Conservation (phyloP, 2,113 vertebrate genomes). For the Spermophilus dauricus region DNA sequence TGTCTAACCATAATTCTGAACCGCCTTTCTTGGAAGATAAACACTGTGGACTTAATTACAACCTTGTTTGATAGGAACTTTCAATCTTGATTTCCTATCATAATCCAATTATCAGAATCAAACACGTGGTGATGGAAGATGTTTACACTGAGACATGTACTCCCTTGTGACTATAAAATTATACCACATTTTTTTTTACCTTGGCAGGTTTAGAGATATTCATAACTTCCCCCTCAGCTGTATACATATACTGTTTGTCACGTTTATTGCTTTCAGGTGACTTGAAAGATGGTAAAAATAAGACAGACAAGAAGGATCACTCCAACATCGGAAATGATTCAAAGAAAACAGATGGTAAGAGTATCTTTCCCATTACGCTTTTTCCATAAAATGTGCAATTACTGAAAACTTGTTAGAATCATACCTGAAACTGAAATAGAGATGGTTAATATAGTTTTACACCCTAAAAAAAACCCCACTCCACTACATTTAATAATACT, state of each 20-base stretch:
- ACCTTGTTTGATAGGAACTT: neutral
- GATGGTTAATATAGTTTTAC: slow-evolving; percentile 19
- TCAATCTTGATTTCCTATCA: slow-evolving; percentile 40
- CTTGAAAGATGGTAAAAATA: slow-evolving; percentile 87
- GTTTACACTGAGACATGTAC: neutral
- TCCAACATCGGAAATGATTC: slow-evolving; percentile 81
- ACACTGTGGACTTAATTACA: neutral
- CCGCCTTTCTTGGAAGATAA: neutral
- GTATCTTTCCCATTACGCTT: slow-evolving; percentile 62
- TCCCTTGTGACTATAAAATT: slow-evolving; percentile 45
- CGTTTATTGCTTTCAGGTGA: slow-evolving; percentile 88
- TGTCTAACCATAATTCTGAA: neutral
- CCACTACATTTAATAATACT: slow-evolving; percentile 46
- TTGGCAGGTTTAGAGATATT: slow-evolving; percentile 62
- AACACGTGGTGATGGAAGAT: neutral
- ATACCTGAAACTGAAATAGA: slow-evolving; percentile 16
- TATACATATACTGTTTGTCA: slow-evolving; percentile 71
- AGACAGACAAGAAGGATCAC: slow-evolving; percentile 87
- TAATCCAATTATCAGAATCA: neutral
- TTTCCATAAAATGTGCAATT: slow-evolving; percentile 70
- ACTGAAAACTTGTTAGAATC: slow-evolving; percentile 51
- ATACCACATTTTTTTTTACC: neutral
- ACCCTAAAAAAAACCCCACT: slow-evolving; percentile 8
- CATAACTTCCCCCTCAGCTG: slow-evolving; percentile 52
- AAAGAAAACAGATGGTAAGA: slow-evolving; percentile 90